These are phyloP conservation scores for Melanotaenia pygmaea DNA, from an alignment of 2,797 vertebrate species.

Conservation along the genomic window DNA sequence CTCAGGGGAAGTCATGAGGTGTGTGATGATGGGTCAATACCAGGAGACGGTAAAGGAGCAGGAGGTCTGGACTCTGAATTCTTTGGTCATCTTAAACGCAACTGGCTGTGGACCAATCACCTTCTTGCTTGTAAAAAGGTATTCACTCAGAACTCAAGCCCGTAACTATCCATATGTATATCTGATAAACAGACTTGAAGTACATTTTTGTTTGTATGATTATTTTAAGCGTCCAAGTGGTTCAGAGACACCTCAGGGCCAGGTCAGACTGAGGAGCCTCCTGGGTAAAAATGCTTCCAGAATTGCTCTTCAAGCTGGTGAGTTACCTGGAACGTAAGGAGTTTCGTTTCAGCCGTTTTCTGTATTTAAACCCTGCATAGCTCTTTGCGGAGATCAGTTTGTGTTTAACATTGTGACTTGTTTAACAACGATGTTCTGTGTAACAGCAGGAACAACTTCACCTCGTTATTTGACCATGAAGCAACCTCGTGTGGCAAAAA, in stretches of 20 bases:
- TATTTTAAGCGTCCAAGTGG: slow-evolving; percentile 28
- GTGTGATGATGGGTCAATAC: slow-evolving; percentile 87
- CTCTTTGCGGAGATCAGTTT: background rate
- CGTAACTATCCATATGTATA: background rate
- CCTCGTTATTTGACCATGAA: slow-evolving; percentile 64
- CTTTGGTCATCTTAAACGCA: slow-evolving; percentile 93
- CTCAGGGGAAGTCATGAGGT: slow-evolving; percentile 87
- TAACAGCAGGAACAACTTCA: slow-evolving; percentile 36
- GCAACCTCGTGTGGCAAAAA: slow-evolving; percentile 16
- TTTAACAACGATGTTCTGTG: background rate
- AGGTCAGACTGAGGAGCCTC: slow-evolving; percentile 89
- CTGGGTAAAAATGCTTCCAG: slow-evolving; percentile 87
- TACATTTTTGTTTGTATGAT: background rate
- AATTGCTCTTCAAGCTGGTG: slow-evolving; percentile 83
- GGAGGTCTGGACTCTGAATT: slow-evolving; percentile 94
- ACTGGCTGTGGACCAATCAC: slow-evolving; percentile 97
- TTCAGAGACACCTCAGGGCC: slow-evolving; percentile 74
- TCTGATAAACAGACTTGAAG: background rate
- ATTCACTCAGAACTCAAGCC: background rate
- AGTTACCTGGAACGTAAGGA: background rate
- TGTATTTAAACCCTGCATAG: background rate
- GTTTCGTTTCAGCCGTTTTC: accelerated
- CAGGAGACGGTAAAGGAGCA: slow-evolving; percentile 91
- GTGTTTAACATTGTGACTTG: background rate
- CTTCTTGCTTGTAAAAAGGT: slow-evolving; percentile 78